Evolutionary conservation across 2,888 invertebrate genomes (phyloP), one percentile per base, ranked within the genome.

Genomic region (Tiphia femorata): DNA sequence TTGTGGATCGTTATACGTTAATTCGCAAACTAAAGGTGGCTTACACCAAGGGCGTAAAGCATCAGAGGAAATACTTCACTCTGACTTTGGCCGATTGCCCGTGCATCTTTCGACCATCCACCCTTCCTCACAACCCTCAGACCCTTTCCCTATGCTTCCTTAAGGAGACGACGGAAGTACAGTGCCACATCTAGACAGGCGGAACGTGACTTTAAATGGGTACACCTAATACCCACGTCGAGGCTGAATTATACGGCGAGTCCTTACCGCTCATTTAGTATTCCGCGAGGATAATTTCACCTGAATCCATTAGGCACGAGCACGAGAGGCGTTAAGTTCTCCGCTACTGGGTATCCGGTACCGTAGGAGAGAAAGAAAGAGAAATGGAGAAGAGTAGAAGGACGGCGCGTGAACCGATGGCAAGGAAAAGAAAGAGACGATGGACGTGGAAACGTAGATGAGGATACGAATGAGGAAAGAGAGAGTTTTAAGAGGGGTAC

Each of bases 241-340:
- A 43, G 61, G 30, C 68, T 71, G 71, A 71, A 67, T 71, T 71
- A 73, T 71, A 71, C 71, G 71, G 60, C 71, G n/a, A 63, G 58
- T 57, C 53, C 71, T 67, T 68, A 71, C 72, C 72, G 69, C 67
- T 72, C 74, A 70, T 73, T 73, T 64, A 56, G 72, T 74, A 73
- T 73, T 74, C 73, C 62, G 60, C 65, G 61, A 69, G 72, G 69
- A 73, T 74, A 70, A 73, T 73, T 72, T 72, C 64, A 54, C 65
- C 50, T 40, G 72, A 70, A 74, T 74, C 69, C 72, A 74, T 73
- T 74, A 69, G 55, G 57, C 50, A 43, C 27, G 42, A 25, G 51
- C 23, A 40, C 40, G 47, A 52, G 46, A 37, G 55, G 60, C 57
- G 66, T 68, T 66, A 66, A 66, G 60, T 68, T 63, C 54, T 51